Conservation (phyloP, 2,888 invertebrate genomes). For the Eupithecia tripunctaria region DNA sequence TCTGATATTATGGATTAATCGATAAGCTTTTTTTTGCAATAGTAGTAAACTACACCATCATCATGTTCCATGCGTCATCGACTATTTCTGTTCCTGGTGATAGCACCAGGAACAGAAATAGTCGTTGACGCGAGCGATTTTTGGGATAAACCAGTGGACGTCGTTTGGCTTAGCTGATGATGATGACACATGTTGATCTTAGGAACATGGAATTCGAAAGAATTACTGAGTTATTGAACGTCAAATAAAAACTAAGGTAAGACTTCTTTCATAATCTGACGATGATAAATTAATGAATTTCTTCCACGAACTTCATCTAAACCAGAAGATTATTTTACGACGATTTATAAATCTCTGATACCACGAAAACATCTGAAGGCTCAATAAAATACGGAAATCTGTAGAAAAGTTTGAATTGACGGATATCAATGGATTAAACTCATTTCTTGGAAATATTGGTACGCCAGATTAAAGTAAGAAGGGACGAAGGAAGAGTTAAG, state of each 20-base stretch:
- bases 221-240: not conserved
- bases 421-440: conserved; percentile 33
- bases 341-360: conserved; percentile 14
- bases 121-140: not conserved
- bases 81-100: too few relatives aligned
- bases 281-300: not conserved
- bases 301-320: not conserved
- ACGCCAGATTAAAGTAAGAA: conserved; percentile 34
- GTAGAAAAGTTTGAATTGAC: conserved; percentile 22
- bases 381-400: conserved; percentile 17
- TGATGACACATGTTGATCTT: not conserved
- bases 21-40: too few relatives aligned
- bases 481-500: conserved; percentile 32
- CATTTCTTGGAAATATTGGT: conserved; percentile 38
- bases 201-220: too few relatives aligned
- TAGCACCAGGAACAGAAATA: too few relatives aligned
- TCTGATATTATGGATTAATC: too few relatives aligned
- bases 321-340: not conserved
- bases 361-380: conserved; percentile 15
- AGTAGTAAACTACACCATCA: too few relatives aligned
- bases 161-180: not conserved
- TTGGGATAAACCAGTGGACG: not conserved
- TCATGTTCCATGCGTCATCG: too few relatives aligned
- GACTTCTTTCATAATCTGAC: not conserved
- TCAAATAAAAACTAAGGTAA: not conserved